Evolutionary conservation across 1,140 invertebrate species (phyloP).

Genomic region (Tetragnatha versicolor): DNA sequence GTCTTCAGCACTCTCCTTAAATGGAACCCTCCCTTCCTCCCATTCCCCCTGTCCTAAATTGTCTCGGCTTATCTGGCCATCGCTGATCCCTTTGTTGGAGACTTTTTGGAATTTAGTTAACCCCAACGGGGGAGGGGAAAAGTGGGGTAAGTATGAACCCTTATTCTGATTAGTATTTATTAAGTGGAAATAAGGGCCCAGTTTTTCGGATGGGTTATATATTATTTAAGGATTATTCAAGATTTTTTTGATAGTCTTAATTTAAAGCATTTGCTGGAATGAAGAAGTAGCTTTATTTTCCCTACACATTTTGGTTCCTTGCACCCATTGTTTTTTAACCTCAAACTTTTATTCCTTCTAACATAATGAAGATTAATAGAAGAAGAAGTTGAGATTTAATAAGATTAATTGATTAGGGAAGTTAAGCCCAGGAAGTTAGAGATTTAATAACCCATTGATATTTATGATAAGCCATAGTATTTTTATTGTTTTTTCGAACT

Average conservation of each 20-base stretch:
- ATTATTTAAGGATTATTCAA: not conserved
- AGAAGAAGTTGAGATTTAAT: too few relatives aligned
- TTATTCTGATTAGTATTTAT: not conserved
- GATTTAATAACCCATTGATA: too few relatives aligned
- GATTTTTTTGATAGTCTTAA: not conserved
- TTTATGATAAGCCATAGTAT: too few relatives aligned
- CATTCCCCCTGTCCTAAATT: not conserved
- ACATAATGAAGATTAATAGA: too few relatives aligned
- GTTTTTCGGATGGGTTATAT: not conserved
- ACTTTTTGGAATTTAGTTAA: slow-evolving; percentile 12
- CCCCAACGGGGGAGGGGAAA: not conserved
- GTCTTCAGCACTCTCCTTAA: slow-evolving; percentile 3
- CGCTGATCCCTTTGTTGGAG: not conserved
- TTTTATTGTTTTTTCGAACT: too few relatives aligned
- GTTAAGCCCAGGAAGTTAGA: too few relatives aligned
- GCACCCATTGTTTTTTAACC: too few relatives aligned
- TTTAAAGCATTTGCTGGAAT: not conserved
- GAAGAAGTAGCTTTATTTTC: not conserved
- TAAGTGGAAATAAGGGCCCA: not conserved
- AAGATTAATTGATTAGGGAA: too few relatives aligned
- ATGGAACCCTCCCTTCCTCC: not conserved
- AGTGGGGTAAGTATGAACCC: slow-evolving; percentile 4
- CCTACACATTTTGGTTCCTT: too few relatives aligned
- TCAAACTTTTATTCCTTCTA: too few relatives aligned
- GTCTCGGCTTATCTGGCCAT: slow-evolving; percentile 25